phyloP scores from a whole-genome alignment of 1,140 invertebrate genomes.

The Lordiphosa clarofinis region DNA sequence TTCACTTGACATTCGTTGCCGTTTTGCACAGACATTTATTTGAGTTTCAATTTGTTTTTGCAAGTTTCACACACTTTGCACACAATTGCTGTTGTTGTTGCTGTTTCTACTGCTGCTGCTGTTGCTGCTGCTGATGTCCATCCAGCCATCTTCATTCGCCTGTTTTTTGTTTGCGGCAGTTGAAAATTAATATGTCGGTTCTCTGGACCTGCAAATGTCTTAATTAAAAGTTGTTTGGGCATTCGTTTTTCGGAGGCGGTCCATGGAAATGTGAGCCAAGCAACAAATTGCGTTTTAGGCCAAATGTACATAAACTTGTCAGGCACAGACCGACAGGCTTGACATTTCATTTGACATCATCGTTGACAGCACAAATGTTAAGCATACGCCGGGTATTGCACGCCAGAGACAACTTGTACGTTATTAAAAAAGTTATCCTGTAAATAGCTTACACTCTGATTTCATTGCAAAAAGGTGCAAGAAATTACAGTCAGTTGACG shows the following conservation, averaged over 20 bases:
- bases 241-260: constrained; percentile 18
- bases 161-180: constrained; percentile 54
- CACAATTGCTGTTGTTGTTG: constrained; percentile 34
- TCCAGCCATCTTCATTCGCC: constrained; percentile 52
- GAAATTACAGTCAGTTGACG: constrained; percentile 1
- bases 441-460: constrained; percentile 38
- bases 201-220: constrained; percentile 67
- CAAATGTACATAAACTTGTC: constrained; percentile 40
- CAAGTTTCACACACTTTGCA: constrained; percentile 56
- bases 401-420: constrained; percentile 29
- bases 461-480: constrained; percentile 18
- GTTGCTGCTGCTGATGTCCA: constrained; percentile 31
- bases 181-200: constrained; percentile 68
- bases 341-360: constrained; percentile 52
- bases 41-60: constrained; percentile 56
- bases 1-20: constrained; percentile 21
- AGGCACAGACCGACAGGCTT: constrained; percentile 25
- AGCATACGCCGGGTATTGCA: constrained; percentile 48
- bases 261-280: neutral
- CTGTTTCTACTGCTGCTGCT: constrained; percentile 11
- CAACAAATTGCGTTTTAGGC: constrained; percentile 36
- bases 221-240: constrained; percentile 70
- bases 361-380: constrained; percentile 36
- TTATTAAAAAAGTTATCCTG: constrained; percentile 49
- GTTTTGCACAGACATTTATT: constrained; percentile 52